Base-by-base conservation (phyloP, 2,113 vertebrate genomes). In the Eupsittula cactorum region DNA sequence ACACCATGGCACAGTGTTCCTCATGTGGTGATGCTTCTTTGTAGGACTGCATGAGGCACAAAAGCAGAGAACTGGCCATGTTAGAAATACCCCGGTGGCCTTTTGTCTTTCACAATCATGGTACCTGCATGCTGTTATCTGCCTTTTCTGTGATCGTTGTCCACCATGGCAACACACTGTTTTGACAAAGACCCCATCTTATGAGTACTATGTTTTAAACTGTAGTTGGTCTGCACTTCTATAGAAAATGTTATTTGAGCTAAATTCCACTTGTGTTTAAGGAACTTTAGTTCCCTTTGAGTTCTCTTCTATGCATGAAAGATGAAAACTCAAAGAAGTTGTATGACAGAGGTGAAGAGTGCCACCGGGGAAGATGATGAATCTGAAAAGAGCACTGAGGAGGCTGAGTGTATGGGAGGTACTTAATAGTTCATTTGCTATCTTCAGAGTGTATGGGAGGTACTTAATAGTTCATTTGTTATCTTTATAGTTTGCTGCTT, bases 271-370 rank as follows among this genome's bases (percentile, higher is more conserved):
- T 92, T 90, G 15, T 75, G 37, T 91, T 93, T 90, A 82, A 85
- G 82, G 88, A 96, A 88, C 71, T 92, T 77, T 69, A 14, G 25
- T 95, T 93, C 77, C 49, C 46, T 85, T 67, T 75, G 42, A 63
- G 37, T 28, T 94, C 8, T n/a, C 24, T 77, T 93, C 55, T 60
- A 65, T 52, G 35, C 16, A 29, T 28, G 44, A 78, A 74, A 59
- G 13, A 68, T 60, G 29, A 90, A 69, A 87, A 70, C 91, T 91
- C 7, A 1, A 77, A 95, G 83, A 92, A 76, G 16, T 52, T 67
- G 24, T 62, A 44, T 75, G 60, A 88, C 60, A 21, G 55, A 62
- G 64, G 24, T 75, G 71, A 78, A 82, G 23, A 52, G 33, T 28
- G 27, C 86, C 28, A 59, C 13, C 3, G 3, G 50, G 65, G 24